These are phyloP conservation scores for Microctenopoma stevenorrisi DNA, from an alignment of 2,797 vertebrate genomes.

Conservation along the genomic window DNA sequence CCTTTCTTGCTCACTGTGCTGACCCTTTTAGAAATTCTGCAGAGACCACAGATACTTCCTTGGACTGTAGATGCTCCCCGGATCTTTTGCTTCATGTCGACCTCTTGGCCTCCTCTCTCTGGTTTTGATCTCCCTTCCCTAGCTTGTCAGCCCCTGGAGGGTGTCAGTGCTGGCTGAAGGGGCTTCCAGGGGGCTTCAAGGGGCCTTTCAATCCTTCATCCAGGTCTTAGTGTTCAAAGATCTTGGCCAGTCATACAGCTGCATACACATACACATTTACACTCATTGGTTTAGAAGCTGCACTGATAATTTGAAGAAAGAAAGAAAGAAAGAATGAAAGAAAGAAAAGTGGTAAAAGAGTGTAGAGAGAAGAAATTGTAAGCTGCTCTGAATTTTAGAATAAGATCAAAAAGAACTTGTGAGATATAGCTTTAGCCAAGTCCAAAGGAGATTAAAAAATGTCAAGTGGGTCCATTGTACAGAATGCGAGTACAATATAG, in stretches of 20 bases:
- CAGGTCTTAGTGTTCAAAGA: constrained; percentile 87
- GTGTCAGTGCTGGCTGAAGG: constrained; percentile 91
- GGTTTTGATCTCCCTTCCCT: constrained; percentile 86
- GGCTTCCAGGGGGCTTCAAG: constrained; percentile 94
- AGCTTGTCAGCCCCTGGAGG: constrained; percentile 90
- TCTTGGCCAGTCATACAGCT: constrained; percentile 90
- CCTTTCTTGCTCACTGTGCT: constrained; percentile 60
- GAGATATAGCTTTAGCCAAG: constrained; percentile 66
- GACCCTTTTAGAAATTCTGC: constrained; percentile 78
- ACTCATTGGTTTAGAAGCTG: constrained; percentile 42
- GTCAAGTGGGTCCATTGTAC: constrained; percentile 76
- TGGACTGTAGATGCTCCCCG: constrained; percentile 86
- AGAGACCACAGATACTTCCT: constrained; percentile 74
- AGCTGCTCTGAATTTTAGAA: constrained; percentile 63
- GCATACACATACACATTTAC: constrained; percentile 49
- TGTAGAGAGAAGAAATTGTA: constrained; percentile 42
- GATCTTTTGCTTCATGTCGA: constrained; percentile 73
- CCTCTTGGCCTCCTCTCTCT: constrained; percentile 73
- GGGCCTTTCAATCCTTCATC: constrained; percentile 89
- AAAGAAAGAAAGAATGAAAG: constrained; percentile 31
- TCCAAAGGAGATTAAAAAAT: constrained; percentile 91
- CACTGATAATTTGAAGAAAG: constrained; percentile 37
- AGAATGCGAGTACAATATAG: constrained; percentile 46
- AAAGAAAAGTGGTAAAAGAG: constrained; percentile 35
- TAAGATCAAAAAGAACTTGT: constrained; percentile 65